Conservation (phyloP, 2,113 vertebrate genomes). For the Diadophis punctatus region DNA sequence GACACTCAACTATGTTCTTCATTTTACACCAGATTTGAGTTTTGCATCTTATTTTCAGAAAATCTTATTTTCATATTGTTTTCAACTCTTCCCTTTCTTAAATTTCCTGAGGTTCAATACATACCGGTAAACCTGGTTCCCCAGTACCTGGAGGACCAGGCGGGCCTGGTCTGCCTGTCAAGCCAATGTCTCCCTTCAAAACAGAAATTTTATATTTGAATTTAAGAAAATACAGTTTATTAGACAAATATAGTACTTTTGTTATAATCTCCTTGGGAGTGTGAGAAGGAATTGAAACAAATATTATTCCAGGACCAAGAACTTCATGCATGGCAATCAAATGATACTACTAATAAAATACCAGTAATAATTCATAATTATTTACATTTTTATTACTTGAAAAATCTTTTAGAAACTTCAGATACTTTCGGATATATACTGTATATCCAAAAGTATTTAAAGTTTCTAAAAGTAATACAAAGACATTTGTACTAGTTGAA, state of each 20-base stretch:
- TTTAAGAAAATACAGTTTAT: conserved; percentile 7
- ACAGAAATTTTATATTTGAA: conserved; percentile 28
- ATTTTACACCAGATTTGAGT: neutral
- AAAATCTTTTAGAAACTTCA: neutral
- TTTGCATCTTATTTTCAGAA: neutral
- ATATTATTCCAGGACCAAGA: neutral
- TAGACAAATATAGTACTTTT: neutral
- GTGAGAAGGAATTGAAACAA: conserved; percentile 6
- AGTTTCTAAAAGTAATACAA: conserved; percentile 24
- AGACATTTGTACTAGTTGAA: conserved; percentile 12
- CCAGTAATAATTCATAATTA: neutral
- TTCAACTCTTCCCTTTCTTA: neutral
- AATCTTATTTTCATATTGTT: neutral
- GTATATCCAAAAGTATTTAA: neutral
- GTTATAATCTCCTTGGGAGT: conserved; percentile 2
- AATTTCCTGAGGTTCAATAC: conserved; percentile 50
- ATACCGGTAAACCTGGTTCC: conserved; percentile 79
- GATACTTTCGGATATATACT: neutral
- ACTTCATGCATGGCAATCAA: neutral
- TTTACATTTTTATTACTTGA: neutral
- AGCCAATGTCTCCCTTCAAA: conserved; percentile 80
- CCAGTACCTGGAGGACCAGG: conserved; percentile 80
- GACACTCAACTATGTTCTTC: neutral
- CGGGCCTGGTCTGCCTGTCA: conserved; percentile 80
- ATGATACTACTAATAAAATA: neutral